Evolutionary conservation across 1,140 invertebrate species (phyloP), one percentile per base, ranked within the genome.

Genomic region (Solen grandis): DNA sequence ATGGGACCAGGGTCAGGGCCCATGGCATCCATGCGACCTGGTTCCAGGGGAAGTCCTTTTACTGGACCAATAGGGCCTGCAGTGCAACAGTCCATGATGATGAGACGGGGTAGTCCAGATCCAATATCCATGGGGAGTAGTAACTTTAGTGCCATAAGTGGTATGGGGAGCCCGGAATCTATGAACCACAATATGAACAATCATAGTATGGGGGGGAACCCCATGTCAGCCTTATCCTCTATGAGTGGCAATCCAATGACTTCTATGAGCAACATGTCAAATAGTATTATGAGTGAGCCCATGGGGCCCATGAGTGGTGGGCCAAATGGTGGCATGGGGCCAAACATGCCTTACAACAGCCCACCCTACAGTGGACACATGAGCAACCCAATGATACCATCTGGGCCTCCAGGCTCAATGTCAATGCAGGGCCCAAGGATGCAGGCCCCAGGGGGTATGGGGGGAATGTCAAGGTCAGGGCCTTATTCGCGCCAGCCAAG

Each of bases 231-330:
- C 25, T 41, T 80, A 2, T 63, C 66, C 22, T 73, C 77, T 38
- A 52, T 72, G 27, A 73, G 66, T 72, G 77, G 75, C 16, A 78
- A 80, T 36, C 77, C 77, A 4, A 80, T 72, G 77, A 80, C 77
- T 29, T 80, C 77, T 19, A 80, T 80, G 77, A 80, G 80, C 29
- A 82, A 70, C 19, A 75, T 82, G 70, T 75, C 80, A 46, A 82
- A 60, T 62, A 82, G 70, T 76, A 68, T 80, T 38, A 79, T 63
- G 68, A 80, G 63, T 80, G 77, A 80, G 29, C 41, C 77, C 19
- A 76, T 85, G 81, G 91, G 90, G 13, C 89, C 88, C 1, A 91
- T 91, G 86, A 85, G 82, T 62, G 88, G 92, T 36, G 86, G 84
- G 31, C 86, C 78, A 60, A 31, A 46, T 36, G 75, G 63, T 35